A percentile compares a stretch with the other conserved stretches of the same genome.
These are phyloP conservation scores for Turdus rufiventris DNA, from an alignment of 2,113 vertebrate species.

Conservation along the genomic window DNA sequence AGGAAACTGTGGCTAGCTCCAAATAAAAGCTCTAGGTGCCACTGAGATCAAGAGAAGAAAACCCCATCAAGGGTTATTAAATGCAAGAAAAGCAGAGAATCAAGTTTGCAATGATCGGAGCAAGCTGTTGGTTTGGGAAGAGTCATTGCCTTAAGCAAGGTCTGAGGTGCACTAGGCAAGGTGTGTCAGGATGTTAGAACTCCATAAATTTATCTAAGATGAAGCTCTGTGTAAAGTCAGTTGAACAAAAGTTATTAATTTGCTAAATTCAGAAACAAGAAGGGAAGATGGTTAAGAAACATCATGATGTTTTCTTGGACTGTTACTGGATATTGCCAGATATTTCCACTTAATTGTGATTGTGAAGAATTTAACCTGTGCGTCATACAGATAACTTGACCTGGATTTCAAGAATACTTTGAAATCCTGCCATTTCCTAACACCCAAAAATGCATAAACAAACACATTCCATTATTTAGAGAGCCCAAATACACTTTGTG, in stretches of 20 bases:
- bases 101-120: background rate
- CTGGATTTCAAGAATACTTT: background rate
- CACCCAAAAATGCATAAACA: background rate
- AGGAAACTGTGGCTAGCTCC: background rate
- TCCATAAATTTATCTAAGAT: background rate
- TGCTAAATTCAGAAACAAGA: background rate
- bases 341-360: background rate
- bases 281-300: background rate
- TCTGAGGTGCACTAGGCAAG: background rate
- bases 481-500: background rate
- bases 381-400: background rate
- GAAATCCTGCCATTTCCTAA: background rate
- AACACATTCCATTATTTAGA: background rate
- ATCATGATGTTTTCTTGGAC: background rate
- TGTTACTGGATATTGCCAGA: background rate
- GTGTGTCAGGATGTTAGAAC: background rate
- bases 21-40: background rate
- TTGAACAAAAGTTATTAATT: background rate
- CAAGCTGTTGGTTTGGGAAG: background rate
- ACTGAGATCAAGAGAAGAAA: background rate
- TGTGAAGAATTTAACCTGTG: background rate
- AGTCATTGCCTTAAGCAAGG: background rate
- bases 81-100: background rate
- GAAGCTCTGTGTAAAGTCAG: background rate
- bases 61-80: background rate